phyloP scores from a whole-genome alignment of 2,797 vertebrate species.

The Acrocephalus scirpaceus region DNA sequence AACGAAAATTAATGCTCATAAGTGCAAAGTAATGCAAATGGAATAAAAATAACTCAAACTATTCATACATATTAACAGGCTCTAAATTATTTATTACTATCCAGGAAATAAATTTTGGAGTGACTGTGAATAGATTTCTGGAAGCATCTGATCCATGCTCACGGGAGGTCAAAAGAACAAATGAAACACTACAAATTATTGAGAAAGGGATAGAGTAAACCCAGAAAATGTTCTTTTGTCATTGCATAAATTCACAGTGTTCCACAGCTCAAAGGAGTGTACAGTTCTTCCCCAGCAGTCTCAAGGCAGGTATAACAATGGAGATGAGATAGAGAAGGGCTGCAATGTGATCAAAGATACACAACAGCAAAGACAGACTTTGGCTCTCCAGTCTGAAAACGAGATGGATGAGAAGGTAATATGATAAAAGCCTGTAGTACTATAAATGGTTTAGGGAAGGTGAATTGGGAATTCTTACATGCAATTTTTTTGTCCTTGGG shows the following conservation, averaged over 20 bases:
- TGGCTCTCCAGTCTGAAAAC: not conserved
- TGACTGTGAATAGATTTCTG: not conserved
- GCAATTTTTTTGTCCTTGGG: not conserved
- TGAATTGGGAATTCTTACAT: not conserved
- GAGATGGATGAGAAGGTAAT: not conserved
- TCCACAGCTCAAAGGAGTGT: not conserved
- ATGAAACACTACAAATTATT: not conserved
- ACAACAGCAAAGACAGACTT: not conserved
- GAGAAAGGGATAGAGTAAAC: not conserved
- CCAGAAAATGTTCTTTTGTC: not conserved
- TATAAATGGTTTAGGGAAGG: not conserved
- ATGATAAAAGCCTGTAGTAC: not conserved
- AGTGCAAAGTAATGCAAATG: constrained; percentile 32
- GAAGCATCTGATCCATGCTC: not conserved
- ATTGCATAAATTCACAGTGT: not conserved
- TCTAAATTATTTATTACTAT: not conserved
- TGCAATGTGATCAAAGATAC: not conserved
- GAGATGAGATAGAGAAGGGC: not conserved
- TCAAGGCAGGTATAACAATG: not conserved
- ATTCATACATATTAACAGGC: not conserved
- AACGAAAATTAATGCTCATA: constrained; percentile 39
- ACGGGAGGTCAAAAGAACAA: not conserved
- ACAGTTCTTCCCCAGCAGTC: not conserved
- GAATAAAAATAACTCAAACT: constrained; percentile 28
- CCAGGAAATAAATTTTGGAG: constrained; percentile 13